Evolutionary conservation across 1,140 invertebrate genomes (phyloP).

Genomic region (Tachypleus tridentatus): DNA sequence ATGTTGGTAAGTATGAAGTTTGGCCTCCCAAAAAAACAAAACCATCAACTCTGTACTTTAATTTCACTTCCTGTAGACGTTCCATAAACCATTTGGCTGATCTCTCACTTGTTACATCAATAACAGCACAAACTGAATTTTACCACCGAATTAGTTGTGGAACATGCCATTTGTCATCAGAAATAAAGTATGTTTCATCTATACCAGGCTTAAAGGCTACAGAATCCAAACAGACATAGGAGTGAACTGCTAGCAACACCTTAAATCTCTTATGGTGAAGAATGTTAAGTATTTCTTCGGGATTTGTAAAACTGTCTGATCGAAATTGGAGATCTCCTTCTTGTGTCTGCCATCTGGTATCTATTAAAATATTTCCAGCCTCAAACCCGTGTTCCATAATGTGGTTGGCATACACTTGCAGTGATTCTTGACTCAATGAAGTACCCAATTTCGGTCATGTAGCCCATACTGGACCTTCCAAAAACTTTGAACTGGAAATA

Average conservation of each 20-base stretch:
- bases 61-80: constrained; percentile 54
- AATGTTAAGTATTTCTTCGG: constrained; percentile 59
- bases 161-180: constrained; percentile 16
- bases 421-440: constrained; percentile 20
- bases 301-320: constrained; percentile 49
- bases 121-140: constrained; percentile 53
- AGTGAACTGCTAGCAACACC: constrained; percentile 67
- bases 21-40: constrained; percentile 85
- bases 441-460: constrained; percentile 18
- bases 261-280: constrained; percentile 67
- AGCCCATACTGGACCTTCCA: constrained; percentile 24
- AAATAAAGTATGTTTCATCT: constrained; percentile 16
- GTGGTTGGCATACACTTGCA: constrained; percentile 26
- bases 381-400: constrained; percentile 37
- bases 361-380: constrained; percentile 39
- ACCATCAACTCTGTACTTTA: constrained; percentile 66
- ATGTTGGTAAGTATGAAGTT: constrained; percentile 70
- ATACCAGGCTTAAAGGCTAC: constrained; percentile 16
- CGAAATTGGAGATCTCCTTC: constrained; percentile 41
- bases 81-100: constrained; percentile 63
- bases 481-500: constrained; percentile 14
- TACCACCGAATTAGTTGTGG: constrained; percentile 23
- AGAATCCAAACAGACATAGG: constrained; percentile 36
- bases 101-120: constrained; percentile 70
- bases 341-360: constrained; percentile 40